Evolutionary conservation across 2,797 vertebrate species (phyloP).

Genomic region (Lepidocolaptes lacrymiger): DNA sequence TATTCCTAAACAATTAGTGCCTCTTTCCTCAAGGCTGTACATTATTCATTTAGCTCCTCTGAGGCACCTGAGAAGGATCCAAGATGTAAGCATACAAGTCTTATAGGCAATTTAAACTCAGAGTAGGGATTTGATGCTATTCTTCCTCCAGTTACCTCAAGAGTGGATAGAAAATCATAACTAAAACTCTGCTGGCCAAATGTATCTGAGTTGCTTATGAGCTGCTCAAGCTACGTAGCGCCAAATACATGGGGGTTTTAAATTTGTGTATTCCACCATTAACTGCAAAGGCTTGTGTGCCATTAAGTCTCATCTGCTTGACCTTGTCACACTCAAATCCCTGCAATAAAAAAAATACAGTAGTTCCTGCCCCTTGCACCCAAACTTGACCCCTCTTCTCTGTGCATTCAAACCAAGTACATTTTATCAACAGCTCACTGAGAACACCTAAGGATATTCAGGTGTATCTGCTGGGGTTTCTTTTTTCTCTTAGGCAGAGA

Average conservation of each 20-base stretch:
- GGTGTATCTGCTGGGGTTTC: background rate
- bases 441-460: background rate
- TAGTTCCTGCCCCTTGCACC: background rate
- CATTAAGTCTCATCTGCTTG: background rate
- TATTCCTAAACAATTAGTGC: background rate
- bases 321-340: background rate
- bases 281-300: background rate
- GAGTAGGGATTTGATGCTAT: background rate
- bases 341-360: background rate
- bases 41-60: background rate
- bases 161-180: background rate
- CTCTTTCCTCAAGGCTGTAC: background rate
- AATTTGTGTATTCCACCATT: background rate
- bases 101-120: background rate
- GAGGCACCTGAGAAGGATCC: background rate
- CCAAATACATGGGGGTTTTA: background rate
- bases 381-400: background rate
- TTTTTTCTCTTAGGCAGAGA: background rate
- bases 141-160: background rate
- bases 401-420: background rate
- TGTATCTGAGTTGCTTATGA: fast-evolving
- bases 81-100: background rate
- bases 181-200: background rate
- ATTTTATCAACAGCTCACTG: background rate
- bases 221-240: background rate